Evolutionary conservation across 2,113 vertebrate genomes (phyloP), one percentile per base, ranked within the genome.

Genomic region (Proterorhinus semilunaris): DNA sequence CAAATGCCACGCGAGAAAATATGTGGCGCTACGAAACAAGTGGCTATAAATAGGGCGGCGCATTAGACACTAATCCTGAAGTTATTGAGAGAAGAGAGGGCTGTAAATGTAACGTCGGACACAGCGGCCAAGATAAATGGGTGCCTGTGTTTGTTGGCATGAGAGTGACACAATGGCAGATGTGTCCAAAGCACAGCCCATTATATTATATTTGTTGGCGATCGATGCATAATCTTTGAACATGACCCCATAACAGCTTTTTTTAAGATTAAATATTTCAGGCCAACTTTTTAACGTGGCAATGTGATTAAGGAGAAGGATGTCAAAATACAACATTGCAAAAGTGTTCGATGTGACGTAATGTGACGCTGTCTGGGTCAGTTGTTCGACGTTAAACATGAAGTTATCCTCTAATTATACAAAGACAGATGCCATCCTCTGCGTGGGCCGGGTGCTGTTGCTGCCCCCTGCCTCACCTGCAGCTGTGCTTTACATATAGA

Each of bases 401-500:
- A n/a, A 65, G 17, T 44, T 42, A 68, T 17, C 71, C 42, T 16
- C 45, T 85, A 83, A 86, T 85, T 84, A 82, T 66, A 65, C 72
- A 68, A 74, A 72, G 52, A 48, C 72, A 75, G 82, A 83, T 79
- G 88, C 79, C 80, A 61, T 44, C 57, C 74, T 80, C 80, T 52
- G 75, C 73, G 45, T 16, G 71, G 80, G 82, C 79, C 75, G 66
- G 42, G 72, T 73, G 75, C 71, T 71, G 79, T 73, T 79, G 72
- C 63, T 10, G 64, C 27, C 72, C 70, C 65, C 70, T 76, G 76
- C 74, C 65, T 82, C 81, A 79, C 81, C 42, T 59, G 82, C 68
- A 66, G 44, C 67, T 52, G 74, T 82, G 87, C 90, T 92, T 91
- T 91, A 90, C 91, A 92, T 91, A 88, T 88, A 90, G 82, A 92